Conservation (phyloP, 2,888 invertebrate genomes). For the Pammene fasciana region DNA sequence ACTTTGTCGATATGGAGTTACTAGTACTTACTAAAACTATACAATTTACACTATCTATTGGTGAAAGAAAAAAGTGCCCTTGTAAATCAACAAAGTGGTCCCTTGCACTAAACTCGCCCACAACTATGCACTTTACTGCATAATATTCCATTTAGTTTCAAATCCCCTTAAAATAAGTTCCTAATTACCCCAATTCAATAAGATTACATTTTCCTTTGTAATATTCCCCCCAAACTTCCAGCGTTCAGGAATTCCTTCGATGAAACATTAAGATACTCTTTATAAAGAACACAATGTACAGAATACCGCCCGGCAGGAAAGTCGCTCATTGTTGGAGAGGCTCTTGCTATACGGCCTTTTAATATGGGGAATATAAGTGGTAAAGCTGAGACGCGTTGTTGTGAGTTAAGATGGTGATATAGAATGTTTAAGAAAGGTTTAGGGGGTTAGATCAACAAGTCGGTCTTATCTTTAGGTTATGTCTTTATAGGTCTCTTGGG, state of each 20-base stretch:
- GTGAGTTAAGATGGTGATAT: constrained; percentile 5
- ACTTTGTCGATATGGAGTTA: no score
- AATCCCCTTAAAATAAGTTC: neutral
- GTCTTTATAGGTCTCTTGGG: neutral
- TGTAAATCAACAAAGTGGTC: no score
- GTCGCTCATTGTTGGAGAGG: neutral
- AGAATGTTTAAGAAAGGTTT: neutral
- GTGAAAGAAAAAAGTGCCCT: no score
- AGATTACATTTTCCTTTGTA: constrained; percentile 3
- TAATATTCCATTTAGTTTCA: no score
- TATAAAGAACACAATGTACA: constrained; percentile 26
- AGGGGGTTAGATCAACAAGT: constrained; percentile 25
- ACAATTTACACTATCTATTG: no score
- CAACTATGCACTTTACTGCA: no score
- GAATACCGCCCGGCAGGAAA: constrained; percentile 8
- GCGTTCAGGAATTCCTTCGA: constrained; percentile 8
- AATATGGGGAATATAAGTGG: neutral
- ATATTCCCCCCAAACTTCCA: neutral
- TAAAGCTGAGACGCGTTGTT: constrained; percentile 1
- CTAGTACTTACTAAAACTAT: no score
- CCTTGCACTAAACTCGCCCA: no score
- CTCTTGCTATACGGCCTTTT: neutral
- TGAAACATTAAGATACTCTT: constrained; percentile 21
- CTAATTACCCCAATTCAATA: neutral
- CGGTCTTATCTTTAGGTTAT: constrained; percentile 11